These are phyloP conservation scores for Heliconius eleuchia DNA, from an alignment of 1,140 invertebrate genomes.

Conservation along the genomic window DNA sequence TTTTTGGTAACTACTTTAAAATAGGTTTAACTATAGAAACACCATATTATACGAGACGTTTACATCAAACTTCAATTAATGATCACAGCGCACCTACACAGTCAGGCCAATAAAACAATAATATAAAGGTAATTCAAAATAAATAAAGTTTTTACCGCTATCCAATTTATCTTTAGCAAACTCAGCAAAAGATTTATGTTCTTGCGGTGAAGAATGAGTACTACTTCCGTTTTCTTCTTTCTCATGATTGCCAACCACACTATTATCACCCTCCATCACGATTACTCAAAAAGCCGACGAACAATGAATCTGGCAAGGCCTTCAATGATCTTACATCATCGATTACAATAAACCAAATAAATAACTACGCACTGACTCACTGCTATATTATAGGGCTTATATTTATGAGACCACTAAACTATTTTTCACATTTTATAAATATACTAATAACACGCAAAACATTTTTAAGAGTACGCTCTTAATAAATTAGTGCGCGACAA, in stretches of 20 bases:
- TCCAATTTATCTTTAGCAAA: slow-evolving; percentile 77
- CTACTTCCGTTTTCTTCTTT: slow-evolving; percentile 73
- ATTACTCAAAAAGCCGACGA: slow-evolving; percentile 40
- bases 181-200: slow-evolving; percentile 75
- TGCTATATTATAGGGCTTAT: slow-evolving; percentile 9
- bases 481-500: slow-evolving; percentile 36
- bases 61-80: not conserved
- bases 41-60: not conserved
- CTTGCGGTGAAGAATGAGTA: slow-evolving; percentile 71
- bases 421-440: slow-evolving; percentile 21
- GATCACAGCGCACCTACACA: not conserved
- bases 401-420: not conserved
- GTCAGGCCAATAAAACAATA: not conserved
- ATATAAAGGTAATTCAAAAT: not conserved
- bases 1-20: not conserved
- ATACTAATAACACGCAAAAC: not conserved
- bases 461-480: slow-evolving; percentile 16
- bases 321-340: slow-evolving; percentile 77
- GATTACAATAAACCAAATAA: slow-evolving; percentile 57
- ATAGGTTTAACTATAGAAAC: not conserved
- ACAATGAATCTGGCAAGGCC: slow-evolving; percentile 47
- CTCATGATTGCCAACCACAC: slow-evolving; percentile 56
- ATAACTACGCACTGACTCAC: slow-evolving; percentile 32
- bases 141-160: slow-evolving; percentile 57
- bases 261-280: slow-evolving; percentile 67